Evolutionary conservation across 2,888 invertebrate genomes (phyloP).

Genomic region (Amiota communis): DNA sequence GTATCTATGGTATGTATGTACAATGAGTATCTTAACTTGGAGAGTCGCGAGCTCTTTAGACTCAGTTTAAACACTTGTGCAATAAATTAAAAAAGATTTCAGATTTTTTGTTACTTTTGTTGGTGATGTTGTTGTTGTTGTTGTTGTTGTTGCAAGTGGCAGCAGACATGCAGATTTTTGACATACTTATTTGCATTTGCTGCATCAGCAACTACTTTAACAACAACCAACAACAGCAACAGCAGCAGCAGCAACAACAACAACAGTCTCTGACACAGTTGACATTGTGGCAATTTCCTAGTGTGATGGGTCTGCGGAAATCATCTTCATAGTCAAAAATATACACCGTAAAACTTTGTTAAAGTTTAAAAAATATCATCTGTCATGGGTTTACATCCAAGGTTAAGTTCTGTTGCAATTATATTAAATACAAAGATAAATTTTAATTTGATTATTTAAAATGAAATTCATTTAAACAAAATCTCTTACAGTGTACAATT

Average conservation of each 20-base stretch:
- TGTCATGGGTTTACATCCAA: neutral
- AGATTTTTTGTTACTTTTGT: constrained; percentile 53
- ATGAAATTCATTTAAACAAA: neutral
- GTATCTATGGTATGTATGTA: too few species aligned
- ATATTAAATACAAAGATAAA: neutral
- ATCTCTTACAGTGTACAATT: constrained; percentile 3
- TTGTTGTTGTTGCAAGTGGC: constrained; percentile 56
- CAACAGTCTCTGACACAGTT: constrained; percentile 5
- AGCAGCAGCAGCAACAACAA: constrained; percentile 18
- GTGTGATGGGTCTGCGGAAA: constrained; percentile 4
- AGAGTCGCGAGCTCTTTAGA: constrained; percentile 8
- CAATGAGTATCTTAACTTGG: too few species aligned
- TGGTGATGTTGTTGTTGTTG: constrained; percentile 33
- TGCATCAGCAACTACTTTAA: constrained; percentile 46
- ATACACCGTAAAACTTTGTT: constrained; percentile 6
- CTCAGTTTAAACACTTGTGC: constrained; percentile 63
- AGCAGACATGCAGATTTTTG: constrained; percentile 67
- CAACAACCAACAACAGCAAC: constrained; percentile 21
- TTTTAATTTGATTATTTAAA: too few species aligned
- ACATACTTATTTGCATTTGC: constrained; percentile 67
- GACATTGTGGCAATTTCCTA: neutral
- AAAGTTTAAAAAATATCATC: neutral
- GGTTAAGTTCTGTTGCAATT: neutral
- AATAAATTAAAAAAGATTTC: constrained; percentile 65
- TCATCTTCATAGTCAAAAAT: neutral